Evolutionary conservation across 2,888 invertebrate species (phyloP).

Genomic region (Ichneumoninae sp.): DNA sequence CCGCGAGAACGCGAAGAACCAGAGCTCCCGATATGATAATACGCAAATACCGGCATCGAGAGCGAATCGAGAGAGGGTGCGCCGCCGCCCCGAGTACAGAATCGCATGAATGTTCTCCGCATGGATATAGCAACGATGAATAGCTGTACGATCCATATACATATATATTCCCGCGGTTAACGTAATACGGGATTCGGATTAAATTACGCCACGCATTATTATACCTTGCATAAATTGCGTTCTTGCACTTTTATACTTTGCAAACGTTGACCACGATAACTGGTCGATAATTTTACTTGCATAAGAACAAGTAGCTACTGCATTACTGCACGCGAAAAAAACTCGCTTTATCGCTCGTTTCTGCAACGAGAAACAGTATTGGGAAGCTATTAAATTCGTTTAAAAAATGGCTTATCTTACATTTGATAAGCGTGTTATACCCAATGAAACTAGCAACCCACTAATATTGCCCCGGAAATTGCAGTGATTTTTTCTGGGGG

Average conservation of each 20-base stretch:
- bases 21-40: conserved; percentile 49
- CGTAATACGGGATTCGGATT: conserved; percentile 58
- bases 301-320: conserved; percentile 1
- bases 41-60: conserved; percentile 34
- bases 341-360: conserved; percentile 3
- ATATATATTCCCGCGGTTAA: conserved; percentile 12
- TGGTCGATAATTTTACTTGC: conserved; percentile 34
- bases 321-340: neutral
- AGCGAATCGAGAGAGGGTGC: conserved; percentile 45
- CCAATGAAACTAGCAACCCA: neutral
- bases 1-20: conserved; percentile 18
- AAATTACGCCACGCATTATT: conserved; percentile 46
- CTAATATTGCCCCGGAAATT: neutral
- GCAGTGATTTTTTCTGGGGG: neutral
- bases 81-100: conserved; percentile 34
- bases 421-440: neutral
- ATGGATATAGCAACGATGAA: conserved; percentile 3
- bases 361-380: neutral
- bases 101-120: conserved; percentile 17
- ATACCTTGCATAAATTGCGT: conserved; percentile 35
- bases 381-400: neutral
- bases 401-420: neutral
- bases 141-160: neutral
- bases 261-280: conserved; percentile 29
- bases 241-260: conserved; percentile 29